phyloP scores from a whole-genome alignment of 2,113 vertebrate species.

The Eurystomus gularis region DNA sequence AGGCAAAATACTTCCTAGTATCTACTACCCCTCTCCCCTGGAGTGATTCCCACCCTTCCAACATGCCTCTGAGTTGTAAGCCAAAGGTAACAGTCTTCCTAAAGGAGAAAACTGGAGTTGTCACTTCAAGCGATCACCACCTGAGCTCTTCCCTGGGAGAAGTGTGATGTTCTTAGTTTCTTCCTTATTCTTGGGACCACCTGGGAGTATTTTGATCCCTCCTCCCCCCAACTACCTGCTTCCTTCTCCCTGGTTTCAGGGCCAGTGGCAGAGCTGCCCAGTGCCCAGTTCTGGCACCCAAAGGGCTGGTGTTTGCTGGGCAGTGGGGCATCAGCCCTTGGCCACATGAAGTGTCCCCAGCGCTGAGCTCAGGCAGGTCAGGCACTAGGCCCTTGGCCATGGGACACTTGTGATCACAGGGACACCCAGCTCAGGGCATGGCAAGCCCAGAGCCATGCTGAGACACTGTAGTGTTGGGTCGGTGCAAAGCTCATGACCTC shows the following conservation, averaged over 20 bases:
- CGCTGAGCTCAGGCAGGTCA: fast-evolving
- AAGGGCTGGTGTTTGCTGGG: neutral
- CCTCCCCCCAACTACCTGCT: neutral
- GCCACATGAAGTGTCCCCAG: neutral
- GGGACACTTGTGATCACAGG: neutral
- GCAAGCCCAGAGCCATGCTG: neutral
- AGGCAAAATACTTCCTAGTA: neutral
- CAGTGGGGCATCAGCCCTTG: neutral
- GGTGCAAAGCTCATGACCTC: neutral
- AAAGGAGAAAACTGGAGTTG: neutral
- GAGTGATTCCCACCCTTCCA: neutral
- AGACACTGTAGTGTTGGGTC: neutral
- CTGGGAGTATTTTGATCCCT: fast-evolving
- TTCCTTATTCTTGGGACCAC: fast-evolving
- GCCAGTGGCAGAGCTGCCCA: neutral
- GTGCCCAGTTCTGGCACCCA: fast-evolving
- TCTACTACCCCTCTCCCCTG: neutral
- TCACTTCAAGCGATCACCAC: neutral
- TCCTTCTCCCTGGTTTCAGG: neutral
- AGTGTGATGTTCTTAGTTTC: neutral
- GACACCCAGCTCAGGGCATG: neutral
- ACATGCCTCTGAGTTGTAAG: neutral
- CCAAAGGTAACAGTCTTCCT: neutral
- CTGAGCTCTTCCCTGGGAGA: neutral
- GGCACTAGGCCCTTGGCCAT: fast-evolving